Evolutionary conservation across 2,888 invertebrate genomes (phyloP).

Genomic region (Volucella bombylans): DNA sequence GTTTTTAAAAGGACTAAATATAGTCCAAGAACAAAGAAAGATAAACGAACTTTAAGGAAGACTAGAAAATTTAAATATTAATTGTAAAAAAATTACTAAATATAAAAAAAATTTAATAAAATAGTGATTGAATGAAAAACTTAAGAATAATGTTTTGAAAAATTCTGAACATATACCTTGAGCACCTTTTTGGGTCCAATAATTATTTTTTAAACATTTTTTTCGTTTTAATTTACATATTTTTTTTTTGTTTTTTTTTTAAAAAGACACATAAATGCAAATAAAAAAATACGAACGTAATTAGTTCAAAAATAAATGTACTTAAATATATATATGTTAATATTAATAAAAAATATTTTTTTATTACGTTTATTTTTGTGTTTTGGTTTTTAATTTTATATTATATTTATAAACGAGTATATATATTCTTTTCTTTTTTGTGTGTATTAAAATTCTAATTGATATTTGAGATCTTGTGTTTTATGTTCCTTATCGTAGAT

Average conservation of each 20-base stretch:
- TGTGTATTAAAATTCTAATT: background rate
- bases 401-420: background rate
- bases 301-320: constrained; percentile 48
- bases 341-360: background rate
- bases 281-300: constrained; percentile 65
- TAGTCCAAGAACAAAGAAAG: constrained; percentile 21
- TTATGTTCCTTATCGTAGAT: no score
- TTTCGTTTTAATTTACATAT: constrained; percentile 33
- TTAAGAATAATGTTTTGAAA: constrained; percentile 37
- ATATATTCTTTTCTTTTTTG: constrained; percentile 1
- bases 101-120: constrained; percentile 10
- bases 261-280: constrained; percentile 69
- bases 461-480: no score
- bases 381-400: constrained; percentile 12
- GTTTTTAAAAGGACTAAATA: constrained; percentile 29
- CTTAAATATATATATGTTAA: constrained; percentile 25
- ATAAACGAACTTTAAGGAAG: background rate
- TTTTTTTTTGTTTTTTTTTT: constrained; percentile 40
- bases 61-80: background rate
- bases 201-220: constrained; percentile 52
- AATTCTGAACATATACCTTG: constrained; percentile 79
- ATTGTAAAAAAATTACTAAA: constrained; percentile 10
- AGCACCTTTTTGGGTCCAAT: constrained; percentile 81
- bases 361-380: constrained; percentile 28
- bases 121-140: constrained; percentile 36